phyloP scores from a whole-genome alignment of 2,797 vertebrate species.

The Hirundo rustica region DNA sequence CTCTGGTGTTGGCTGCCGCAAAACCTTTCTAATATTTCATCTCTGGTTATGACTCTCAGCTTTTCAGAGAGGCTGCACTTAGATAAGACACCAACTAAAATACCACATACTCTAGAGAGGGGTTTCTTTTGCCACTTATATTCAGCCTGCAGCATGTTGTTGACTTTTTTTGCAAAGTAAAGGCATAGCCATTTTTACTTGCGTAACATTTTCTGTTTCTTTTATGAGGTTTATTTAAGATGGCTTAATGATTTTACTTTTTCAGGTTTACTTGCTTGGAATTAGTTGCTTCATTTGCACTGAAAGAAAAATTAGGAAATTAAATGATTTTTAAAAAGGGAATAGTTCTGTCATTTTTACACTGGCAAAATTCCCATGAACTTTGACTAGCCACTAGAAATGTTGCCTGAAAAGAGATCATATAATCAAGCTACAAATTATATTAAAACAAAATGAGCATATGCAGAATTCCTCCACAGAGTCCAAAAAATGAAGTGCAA shows the following conservation, averaged over 20 bases:
- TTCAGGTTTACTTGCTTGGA: neutral
- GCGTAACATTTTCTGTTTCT: neutral
- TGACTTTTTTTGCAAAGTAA: neutral
- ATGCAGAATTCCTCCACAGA: neutral
- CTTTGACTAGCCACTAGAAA: conserved; percentile 25
- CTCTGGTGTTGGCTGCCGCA: conserved; percentile 56
- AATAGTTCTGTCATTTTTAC: conserved; percentile 11
- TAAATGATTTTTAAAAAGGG: neutral
- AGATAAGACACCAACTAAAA: conserved; percentile 25
- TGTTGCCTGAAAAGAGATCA: conserved; percentile 10
- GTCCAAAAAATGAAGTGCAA: neutral
- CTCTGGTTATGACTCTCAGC: neutral
- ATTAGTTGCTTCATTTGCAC: neutral
- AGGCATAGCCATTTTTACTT: neutral
- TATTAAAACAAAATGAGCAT: conserved; percentile 19
- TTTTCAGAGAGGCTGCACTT: conserved; percentile 25
- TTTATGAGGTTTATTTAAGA: conserved; percentile 5
- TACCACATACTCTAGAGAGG: neutral
- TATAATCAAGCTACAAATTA: conserved; percentile 30
- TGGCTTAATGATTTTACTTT: neutral
- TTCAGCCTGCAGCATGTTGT: neutral
- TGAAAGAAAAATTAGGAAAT: neutral
- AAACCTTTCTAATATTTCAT: conserved; percentile 64
- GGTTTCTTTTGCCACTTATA: neutral
- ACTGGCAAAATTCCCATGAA: conserved; percentile 12